Base-by-base conservation (phyloP, 2,797 vertebrate species). In the Paramormyrops hopkinsi region DNA sequence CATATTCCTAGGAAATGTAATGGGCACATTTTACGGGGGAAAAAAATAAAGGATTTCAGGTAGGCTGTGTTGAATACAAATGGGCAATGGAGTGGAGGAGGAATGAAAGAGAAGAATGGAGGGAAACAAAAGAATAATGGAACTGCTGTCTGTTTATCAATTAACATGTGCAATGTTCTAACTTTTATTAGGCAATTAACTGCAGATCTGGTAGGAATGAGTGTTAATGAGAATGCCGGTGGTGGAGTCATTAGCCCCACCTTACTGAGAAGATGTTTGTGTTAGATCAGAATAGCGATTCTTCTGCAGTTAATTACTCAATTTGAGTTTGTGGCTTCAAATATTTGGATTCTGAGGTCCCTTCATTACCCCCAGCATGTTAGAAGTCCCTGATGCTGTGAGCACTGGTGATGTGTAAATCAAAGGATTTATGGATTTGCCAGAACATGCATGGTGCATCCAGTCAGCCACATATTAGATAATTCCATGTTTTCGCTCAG, bases 101-200 rank as follows among this genome's bases (percentile, higher is more conserved):
- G 9, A 51, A 17, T 25, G 51, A 25, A 89, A 89, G 25, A 84
- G 33, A n/a, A 69, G 51, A 3, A 69, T 65, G 44, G 56, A 62
- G n/a, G 17, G 25, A 86, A 86, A 33, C 79, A 50, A 50, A 69
- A 3, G 41, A 22, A 69, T 46, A 69, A 25, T n/a, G 25, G 14
- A 29, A 22, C 53, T 54, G 9, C 83, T 73, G 3, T 41, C 6
- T 84, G 50, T 88, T 54, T 88, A 88, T 90, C 53, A 88, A 54
- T 73, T 93, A 94, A 91, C 89, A 73, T 88, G 90, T 90, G 92
- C 92, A 90, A 91, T 91, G 89, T 91, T 86, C 90, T 91, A 88
- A 89, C 29, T 56, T 90, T 92, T 92, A 90, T 29, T 12, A 90
- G 90, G 91, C 92, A 92, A 90, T 91, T 92, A 91, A 88, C 73